phyloP scores from a whole-genome alignment of 2,888 invertebrate species.

The Tiliacea citrago region DNA sequence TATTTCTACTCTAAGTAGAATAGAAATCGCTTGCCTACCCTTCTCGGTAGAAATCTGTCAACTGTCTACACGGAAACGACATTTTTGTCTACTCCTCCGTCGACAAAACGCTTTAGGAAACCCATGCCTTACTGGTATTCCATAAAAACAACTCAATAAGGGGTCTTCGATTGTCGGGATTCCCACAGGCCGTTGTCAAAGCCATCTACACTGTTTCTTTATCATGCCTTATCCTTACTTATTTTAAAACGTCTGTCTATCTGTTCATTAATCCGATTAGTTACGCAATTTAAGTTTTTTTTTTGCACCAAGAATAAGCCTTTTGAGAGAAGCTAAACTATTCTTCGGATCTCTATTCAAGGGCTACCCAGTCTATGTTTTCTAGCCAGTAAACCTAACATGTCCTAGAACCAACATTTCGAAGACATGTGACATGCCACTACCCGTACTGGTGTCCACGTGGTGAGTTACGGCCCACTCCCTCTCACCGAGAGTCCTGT shows the following conservation, averaged over 20 bases:
- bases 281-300: not conserved
- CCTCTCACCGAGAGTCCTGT: not conserved
- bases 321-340: not conserved
- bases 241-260: too few relatives aligned
- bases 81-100: too few relatives aligned
- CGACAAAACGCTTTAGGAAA: too few relatives aligned
- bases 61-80: too few relatives aligned
- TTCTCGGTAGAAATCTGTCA: too few relatives aligned
- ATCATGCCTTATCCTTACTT: conserved; percentile 3
- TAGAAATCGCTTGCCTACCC: too few relatives aligned
- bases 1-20: too few relatives aligned
- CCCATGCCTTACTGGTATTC: too few relatives aligned
- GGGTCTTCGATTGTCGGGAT: conserved; percentile 1
- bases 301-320: not conserved
- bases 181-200: conserved; percentile 1
- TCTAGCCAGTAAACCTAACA: not conserved
- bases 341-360: not conserved
- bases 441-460: not conserved
- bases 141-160: too few relatives aligned
- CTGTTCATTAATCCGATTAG: too few relatives aligned
- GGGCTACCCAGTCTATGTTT: not conserved
- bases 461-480: not conserved
- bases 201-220: not conserved
- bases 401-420: not conserved
- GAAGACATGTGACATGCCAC: not conserved